Percentiles rank a stretch among this genome's conserved stretches.
Evolutionary conservation across 1,140 invertebrate species (phyloP).

Genomic region (Apis mellifera): DNA sequence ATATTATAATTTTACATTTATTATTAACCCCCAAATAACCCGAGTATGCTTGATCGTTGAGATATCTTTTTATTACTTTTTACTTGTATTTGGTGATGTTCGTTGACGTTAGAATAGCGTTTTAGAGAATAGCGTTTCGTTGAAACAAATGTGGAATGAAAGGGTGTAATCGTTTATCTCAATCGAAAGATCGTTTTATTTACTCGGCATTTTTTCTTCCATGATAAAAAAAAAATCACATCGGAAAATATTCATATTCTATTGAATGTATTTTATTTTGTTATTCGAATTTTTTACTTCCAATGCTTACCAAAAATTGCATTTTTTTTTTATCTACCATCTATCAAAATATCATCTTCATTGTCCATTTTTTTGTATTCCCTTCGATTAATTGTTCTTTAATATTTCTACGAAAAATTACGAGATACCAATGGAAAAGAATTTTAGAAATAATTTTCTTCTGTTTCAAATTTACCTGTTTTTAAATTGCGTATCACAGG

Average conservation of each 20-base stretch:
- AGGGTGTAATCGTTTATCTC: not conserved
- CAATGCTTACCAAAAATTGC: too few relatives aligned
- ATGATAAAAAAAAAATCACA: not conserved
- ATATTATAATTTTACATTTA: conserved; percentile 30
- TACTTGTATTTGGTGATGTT: conserved; percentile 26
- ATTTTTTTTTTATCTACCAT: too few relatives aligned
- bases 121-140: conserved; percentile 12
- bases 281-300: too few relatives aligned
- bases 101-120: conserved; percentile 17
- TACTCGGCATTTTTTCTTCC: not conserved
- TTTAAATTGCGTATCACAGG: not conserved
- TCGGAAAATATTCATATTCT: not conserved
- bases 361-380: too few relatives aligned
- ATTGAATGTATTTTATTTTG: too few relatives aligned
- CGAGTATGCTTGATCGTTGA: conserved; percentile 32
- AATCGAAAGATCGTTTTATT: not conserved
- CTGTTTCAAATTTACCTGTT: not conserved
- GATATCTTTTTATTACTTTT: conserved; percentile 39
- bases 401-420: too few relatives aligned
- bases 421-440: too few relatives aligned
- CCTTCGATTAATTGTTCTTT: too few relatives aligned
- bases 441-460: not conserved
- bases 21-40: conserved; percentile 12
- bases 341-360: too few relatives aligned
- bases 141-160: not conserved